A percentile compares a stretch with the other conserved stretches of the same genome.
Evolutionary conservation across 2,113 vertebrate species (phyloP).

Genomic region (Miniopterus natalensis): DNA sequence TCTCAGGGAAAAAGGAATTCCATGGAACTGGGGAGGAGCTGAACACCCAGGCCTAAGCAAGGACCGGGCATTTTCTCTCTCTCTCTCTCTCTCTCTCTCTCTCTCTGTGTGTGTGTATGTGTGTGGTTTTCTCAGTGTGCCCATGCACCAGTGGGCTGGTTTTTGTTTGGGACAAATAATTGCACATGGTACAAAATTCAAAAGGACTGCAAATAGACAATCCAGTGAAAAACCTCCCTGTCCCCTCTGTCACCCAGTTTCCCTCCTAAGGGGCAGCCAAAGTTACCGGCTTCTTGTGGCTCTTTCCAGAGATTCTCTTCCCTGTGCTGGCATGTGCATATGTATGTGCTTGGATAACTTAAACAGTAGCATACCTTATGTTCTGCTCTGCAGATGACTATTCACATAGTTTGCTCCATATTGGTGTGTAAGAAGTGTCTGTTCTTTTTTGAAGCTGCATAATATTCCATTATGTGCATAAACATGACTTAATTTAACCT

Average conservation of each 20-base stretch:
- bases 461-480: neutral
- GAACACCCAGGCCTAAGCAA: neutral
- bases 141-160: neutral
- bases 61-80: neutral
- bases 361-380: neutral
- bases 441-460: neutral
- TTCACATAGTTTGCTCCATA: neutral
- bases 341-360: neutral
- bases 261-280: neutral
- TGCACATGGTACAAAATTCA: neutral
- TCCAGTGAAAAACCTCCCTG: neutral
- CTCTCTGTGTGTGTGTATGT: too few species aligned
- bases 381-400: neutral
- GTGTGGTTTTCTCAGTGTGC: neutral
- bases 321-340: fast-evolving
- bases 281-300: neutral
- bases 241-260: neutral
- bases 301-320: neutral
- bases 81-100: neutral
- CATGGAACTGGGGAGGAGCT: neutral
- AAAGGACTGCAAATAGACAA: neutral
- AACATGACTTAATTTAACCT: neutral
- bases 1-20: neutral
- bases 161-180: neutral
- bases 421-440: neutral